Evolutionary conservation across 2,888 invertebrate species (phyloP).

Genomic region (Danaus chrysippus): DNA sequence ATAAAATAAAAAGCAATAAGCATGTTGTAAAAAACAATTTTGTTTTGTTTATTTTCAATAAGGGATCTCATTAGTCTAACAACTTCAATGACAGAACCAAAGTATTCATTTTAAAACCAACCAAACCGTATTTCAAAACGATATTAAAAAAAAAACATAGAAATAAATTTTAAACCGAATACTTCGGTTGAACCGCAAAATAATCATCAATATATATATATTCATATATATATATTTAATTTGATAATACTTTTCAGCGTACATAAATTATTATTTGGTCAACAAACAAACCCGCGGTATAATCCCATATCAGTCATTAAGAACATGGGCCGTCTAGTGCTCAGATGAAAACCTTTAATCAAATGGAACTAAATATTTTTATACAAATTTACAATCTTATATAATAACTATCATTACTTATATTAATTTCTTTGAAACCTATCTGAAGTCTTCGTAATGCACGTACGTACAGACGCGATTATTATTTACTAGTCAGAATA

Average conservation of each 20-base stretch:
- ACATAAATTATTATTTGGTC: conserved; percentile 32
- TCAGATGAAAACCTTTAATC: conserved; percentile 20
- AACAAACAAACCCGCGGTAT: conserved; percentile 20
- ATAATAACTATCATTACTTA: not conserved
- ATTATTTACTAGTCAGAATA: not conserved
- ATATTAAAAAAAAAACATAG: not conserved
- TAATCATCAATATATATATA: conserved; percentile 28
- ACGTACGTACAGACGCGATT: not conserved
- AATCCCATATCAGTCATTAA: conserved; percentile 42
- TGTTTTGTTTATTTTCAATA: conserved; percentile 18
- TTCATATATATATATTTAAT: conserved; percentile 24
- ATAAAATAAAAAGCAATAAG: conserved; percentile 6
- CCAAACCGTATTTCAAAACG: not conserved
- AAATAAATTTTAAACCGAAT: conserved; percentile 16
- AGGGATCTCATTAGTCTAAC: conserved; percentile 19
- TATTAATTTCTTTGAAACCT: conserved; percentile 4
- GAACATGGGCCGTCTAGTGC: conserved; percentile 46
- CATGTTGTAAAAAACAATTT: conserved; percentile 20
- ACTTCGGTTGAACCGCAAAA: conserved; percentile 21
- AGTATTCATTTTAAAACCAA: conserved; percentile 20
- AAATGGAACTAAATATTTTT: conserved; percentile 2
- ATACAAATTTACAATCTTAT: conserved; percentile 20
- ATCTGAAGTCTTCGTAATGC: not conserved
- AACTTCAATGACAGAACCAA: conserved; percentile 15
- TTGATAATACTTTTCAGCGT: conserved; percentile 31